Base-by-base conservation (phyloP, 2,797 vertebrate species). In the Necrosyrtes monachus region DNA sequence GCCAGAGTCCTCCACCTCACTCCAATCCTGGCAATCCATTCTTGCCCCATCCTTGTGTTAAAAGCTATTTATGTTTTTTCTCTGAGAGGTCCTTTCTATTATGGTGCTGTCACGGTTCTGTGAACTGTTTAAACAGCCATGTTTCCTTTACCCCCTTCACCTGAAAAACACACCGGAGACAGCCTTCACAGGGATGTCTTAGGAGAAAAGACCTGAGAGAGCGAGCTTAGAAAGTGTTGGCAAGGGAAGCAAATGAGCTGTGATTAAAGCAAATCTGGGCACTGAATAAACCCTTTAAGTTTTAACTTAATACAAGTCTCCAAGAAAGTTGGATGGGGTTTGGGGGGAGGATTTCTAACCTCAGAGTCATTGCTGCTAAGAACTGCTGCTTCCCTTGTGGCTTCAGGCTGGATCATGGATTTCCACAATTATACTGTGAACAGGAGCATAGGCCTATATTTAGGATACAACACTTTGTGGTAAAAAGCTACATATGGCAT, bases 401-500 rank as follows among this genome's bases (percentile, higher is more conserved):
- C 92, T 98, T 98, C 89, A 56, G 78, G 69, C 86, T 94, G 68
- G 70, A 96, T 95, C 83, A 82, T 89, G 96, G 94, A 96, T 97
- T 98, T 98, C 97, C 97, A 98, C 97, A 98, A 97, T 97, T 98
- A 96, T 12, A 60, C 94, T 78, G 73, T 78, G 96, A 97, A 92
- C 97, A 97, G 96, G 97, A 97, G 95, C 88, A 87, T 0, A 4
- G 87, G 73, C 94, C 97, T 98, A 97, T 97, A 97, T 98, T 98
- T 98, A 97, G 97, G 92, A 33, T 73, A 60, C 82, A 95, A 78
- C 96, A 84, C 95, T 97, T 96, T 59, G 81, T 88, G 92, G 95
- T 95, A 85, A 90, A 96, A 95, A 96, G 86, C 93, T 97, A 51
- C 97, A 96, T 97, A 97, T 97, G 97, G 96, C 94, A 96, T 92